Evolutionary conservation across 2,113 vertebrate species (phyloP).

Genomic region (Oryzias melastigma): DNA sequence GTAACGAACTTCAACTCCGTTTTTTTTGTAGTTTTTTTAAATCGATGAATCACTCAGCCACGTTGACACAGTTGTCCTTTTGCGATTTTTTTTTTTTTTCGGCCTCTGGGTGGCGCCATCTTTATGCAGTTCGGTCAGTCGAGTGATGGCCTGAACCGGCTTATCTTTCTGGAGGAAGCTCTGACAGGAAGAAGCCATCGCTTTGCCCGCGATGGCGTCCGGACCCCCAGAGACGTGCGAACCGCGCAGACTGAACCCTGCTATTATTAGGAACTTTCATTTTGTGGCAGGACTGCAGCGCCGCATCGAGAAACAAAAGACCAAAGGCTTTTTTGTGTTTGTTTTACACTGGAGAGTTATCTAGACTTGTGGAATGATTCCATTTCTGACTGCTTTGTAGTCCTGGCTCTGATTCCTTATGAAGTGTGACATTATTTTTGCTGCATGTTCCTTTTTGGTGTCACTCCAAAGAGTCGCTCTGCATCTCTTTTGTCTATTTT

Average conservation of each 20-base stretch:
- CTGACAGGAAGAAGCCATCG: constrained; percentile 51
- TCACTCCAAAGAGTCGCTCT: constrained; percentile 63
- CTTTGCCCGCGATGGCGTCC: constrained; percentile 31
- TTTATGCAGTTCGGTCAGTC: not conserved
- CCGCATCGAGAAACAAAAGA: constrained; percentile 64
- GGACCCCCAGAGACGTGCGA: constrained; percentile 33
- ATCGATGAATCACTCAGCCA: constrained; percentile 36
- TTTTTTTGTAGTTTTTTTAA: constrained; percentile 18
- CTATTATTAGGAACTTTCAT: constrained; percentile 60
- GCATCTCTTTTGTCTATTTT: constrained; percentile 68
- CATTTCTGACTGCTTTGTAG: constrained; percentile 68
- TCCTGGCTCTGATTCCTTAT: constrained; percentile 63
- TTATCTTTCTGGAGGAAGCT: constrained; percentile 26
- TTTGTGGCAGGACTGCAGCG: constrained; percentile 47
- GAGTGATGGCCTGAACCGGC: constrained; percentile 21
- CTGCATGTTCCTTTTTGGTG: constrained; percentile 61
- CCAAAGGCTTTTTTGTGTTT: constrained; percentile 65
- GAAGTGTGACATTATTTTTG: constrained; percentile 68
- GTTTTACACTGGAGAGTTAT: constrained; percentile 68
- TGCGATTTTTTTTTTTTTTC: not conserved
- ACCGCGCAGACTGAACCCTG: constrained; percentile 41
- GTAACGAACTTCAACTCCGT: constrained; percentile 46
- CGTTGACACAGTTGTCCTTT: constrained; percentile 1
- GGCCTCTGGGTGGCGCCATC: constrained; percentile 4
- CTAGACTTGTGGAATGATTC: constrained; percentile 62